Evolutionary conservation across 2,888 invertebrate species (phyloP).

Genomic region (Phortica magna): DNA sequence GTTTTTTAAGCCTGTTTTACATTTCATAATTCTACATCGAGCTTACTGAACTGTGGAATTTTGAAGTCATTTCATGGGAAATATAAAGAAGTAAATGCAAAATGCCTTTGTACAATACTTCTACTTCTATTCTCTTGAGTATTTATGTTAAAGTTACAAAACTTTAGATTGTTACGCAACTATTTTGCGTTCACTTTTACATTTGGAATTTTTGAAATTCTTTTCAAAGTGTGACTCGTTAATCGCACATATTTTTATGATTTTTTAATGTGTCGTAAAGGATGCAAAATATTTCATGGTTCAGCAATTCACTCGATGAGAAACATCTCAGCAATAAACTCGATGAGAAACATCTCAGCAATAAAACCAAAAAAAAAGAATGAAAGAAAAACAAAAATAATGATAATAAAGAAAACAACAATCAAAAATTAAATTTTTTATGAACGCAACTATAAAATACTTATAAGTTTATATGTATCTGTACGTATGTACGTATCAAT

Average conservation of each 20-base stretch:
- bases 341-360: neutral
- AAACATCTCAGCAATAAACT: neutral
- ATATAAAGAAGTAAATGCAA: no score
- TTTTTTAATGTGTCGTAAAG: neutral
- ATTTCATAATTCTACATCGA: conserved; percentile 7
- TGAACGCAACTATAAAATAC: conserved; percentile 30
- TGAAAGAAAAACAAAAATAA: neutral
- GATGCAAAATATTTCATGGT: conserved; percentile 1
- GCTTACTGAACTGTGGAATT: neutral
- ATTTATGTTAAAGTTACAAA: neutral
- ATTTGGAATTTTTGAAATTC: no score
- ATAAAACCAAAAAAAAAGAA: neutral
- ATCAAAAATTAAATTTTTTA: conserved; percentile 30
- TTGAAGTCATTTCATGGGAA: conserved; percentile 10
- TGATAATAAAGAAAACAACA: conserved; percentile 3
- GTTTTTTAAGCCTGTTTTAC: neutral
- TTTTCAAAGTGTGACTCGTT: neutral
- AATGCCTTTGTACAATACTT: no score
- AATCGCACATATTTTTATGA: neutral
- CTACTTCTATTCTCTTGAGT: no score
- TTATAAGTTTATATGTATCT: conserved; percentile 12
- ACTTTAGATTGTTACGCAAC: neutral
- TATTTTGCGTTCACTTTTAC: neutral
- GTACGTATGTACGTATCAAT: neutral
- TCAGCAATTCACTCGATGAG: neutral